Conservation (phyloP, 2,888 invertebrate species). For the Nemurella pictetii region DNA sequence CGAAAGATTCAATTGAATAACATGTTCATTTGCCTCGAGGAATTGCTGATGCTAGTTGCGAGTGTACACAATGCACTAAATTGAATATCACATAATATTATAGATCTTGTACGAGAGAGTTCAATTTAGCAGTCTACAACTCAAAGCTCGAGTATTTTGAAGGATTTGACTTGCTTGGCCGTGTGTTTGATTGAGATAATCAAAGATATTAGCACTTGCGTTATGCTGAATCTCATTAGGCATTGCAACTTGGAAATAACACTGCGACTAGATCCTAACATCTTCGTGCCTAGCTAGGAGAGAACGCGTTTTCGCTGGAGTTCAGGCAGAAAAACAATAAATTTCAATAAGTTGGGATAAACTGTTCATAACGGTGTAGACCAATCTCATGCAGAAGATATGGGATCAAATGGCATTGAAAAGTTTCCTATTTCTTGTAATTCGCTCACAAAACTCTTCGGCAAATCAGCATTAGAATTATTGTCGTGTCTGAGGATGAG, state of each 20-base stretch:
- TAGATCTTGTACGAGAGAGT: not conserved
- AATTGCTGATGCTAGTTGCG: not conserved
- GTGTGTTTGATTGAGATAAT: not conserved
- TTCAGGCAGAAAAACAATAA: too few species aligned
- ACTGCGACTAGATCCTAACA: too few species aligned
- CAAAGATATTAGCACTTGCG: not conserved
- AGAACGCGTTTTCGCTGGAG: too few species aligned
- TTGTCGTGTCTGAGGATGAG: not conserved
- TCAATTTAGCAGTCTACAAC: not conserved
- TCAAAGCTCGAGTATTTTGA: not conserved
- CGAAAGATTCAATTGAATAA: slow-evolving; percentile 34
- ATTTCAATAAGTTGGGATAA: too few species aligned
- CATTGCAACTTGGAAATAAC: not conserved
- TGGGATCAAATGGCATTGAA: not conserved
- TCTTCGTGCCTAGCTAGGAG: too few species aligned
- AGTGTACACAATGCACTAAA: not conserved
- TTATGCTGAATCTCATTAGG: not conserved
- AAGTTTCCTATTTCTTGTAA: not conserved
- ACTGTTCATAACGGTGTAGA: too few species aligned
- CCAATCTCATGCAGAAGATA: too few species aligned
- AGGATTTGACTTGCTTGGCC: not conserved
- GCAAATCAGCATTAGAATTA: not conserved
- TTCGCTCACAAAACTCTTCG: not conserved
- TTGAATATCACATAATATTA: not conserved
- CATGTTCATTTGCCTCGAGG: slow-evolving; percentile 33